phyloP scores from a whole-genome alignment of 2,797 vertebrate species.

The Pangasius djambal region DNA sequence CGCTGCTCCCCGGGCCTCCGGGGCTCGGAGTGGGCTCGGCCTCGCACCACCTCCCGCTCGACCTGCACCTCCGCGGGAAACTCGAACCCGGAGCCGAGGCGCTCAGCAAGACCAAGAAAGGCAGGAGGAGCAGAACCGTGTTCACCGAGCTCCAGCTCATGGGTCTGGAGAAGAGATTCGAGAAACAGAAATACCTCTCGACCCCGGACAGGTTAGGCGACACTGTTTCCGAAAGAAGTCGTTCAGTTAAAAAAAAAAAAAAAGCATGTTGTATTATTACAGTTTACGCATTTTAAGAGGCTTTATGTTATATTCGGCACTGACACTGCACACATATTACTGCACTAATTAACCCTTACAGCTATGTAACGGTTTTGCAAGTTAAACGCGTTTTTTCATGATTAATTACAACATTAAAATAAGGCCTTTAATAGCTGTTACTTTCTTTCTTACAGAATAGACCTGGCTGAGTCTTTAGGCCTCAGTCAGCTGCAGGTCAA shows the following conservation, averaged over 20 bases:
- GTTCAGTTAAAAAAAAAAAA: too few relatives aligned
- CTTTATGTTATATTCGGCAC: not conserved
- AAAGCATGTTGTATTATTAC: not conserved
- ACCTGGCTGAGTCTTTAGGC: conserved; percentile 95
- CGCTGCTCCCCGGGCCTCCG: conserved; percentile 83
- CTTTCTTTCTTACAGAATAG: conserved; percentile 84
- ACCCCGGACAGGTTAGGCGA: conserved; percentile 90
- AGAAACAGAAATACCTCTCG: conserved; percentile 98
- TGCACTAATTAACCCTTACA: not conserved
- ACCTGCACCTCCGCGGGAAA: conserved; percentile 93
- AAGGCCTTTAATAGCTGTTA: not conserved
- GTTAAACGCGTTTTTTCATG: not conserved
- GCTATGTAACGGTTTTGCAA: not conserved
- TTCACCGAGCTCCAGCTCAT: conserved; percentile 98
- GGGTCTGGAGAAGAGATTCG: conserved; percentile 98
- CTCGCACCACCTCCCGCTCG: conserved; percentile 88
- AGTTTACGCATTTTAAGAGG: not conserved
- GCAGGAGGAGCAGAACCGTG: conserved; percentile 92
- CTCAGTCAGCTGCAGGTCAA: conserved; percentile 98
- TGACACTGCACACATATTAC: not conserved
- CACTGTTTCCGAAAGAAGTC: not conserved
- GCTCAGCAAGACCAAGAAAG: conserved; percentile 89
- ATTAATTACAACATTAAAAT: not conserved
- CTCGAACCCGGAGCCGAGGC: conserved; percentile 83
- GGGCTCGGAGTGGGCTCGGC: conserved; percentile 82